Evolutionary conservation across 30 jellyfish, hydroid and myxozoan genomes (phyloP), one percentile per base, ranked within the genome.

Genomic region (Aurelia aurita): DNA sequence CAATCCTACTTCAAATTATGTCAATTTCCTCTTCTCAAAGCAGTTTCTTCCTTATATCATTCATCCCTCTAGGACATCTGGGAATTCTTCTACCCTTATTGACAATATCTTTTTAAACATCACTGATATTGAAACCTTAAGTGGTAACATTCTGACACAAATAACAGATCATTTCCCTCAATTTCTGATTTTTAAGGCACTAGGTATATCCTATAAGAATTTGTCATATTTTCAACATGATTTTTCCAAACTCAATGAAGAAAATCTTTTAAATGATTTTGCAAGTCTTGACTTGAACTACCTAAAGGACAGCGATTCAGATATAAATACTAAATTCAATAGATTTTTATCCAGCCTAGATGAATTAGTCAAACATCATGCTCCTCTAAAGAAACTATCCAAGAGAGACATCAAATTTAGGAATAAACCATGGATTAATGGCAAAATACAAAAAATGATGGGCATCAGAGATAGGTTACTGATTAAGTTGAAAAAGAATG

Each of bases 401-500:
- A 18, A 49, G 61, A 49, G 61, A 49, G n/a, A n/a, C n/a, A n/a
- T n/a, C n/a, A n/a, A n/a, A n/a, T n/a, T n/a, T n/a, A n/a, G n/a
- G n/a, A n/a, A 49, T 49, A 49, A 49, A 49, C 61, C 61, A 49
- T 49, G 61, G 61, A 49, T 49, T 49, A 49, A 49, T 49, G 61
- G 12, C 18, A 49, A 18, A 49, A 49, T 49, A 10, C 61, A 49
- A 49, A 49, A 49, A 49, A 49, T 49, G n/a, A n/a, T n/a, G n/a
- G n/a, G n/a, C n/a, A n/a, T n/a, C n/a, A n/a, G n/a, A n/a, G n/a
- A n/a, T n/a, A 49, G 18, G 61, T 10, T 49, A 49, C 61, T 49
- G 61, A 49, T 49, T 10, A 49, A 49, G 61, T 18, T 49, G 18
- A 49, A 49, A 49, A n/a, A n/a, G n/a, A n/a, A n/a, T n/a, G n/a